phyloP scores from a whole-genome alignment of 2,113 vertebrate species.

The Cariama cristata region DNA sequence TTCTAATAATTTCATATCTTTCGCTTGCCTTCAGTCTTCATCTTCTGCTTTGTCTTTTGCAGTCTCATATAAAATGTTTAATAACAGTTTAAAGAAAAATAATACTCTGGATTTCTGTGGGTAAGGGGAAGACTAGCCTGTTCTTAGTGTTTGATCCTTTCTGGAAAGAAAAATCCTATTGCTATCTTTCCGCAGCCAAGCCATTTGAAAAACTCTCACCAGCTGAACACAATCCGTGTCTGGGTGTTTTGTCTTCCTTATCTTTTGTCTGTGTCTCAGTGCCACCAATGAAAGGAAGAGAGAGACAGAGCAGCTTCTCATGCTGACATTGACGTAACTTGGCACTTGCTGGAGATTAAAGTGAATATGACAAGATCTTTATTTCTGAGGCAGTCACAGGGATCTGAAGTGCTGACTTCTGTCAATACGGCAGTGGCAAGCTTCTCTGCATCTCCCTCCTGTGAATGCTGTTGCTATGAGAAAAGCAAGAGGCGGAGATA shows the following conservation, averaged over 20 bases:
- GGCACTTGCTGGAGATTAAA: conserved; percentile 28
- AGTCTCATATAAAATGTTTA: neutral
- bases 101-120: neutral
- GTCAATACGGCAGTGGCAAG: neutral
- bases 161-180: neutral
- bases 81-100: neutral
- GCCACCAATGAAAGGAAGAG: neutral
- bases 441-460: neutral
- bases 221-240: neutral
- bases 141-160: neutral
- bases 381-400: conserved; percentile 13
- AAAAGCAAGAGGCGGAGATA: neutral
- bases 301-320: neutral
- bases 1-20: neutral
- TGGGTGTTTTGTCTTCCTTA: neutral
- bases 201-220: neutral
- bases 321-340: neutral
- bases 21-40: neutral
- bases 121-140: neutral
- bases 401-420: conserved; percentile 29
- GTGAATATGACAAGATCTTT: conserved; percentile 18
- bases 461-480: neutral
- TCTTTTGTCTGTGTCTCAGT: neutral
- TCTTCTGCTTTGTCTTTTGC: neutral
- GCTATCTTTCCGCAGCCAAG: neutral